Evolutionary conservation across 1,140 invertebrate species (phyloP).

Genomic region (Triops cancriformis): DNA sequence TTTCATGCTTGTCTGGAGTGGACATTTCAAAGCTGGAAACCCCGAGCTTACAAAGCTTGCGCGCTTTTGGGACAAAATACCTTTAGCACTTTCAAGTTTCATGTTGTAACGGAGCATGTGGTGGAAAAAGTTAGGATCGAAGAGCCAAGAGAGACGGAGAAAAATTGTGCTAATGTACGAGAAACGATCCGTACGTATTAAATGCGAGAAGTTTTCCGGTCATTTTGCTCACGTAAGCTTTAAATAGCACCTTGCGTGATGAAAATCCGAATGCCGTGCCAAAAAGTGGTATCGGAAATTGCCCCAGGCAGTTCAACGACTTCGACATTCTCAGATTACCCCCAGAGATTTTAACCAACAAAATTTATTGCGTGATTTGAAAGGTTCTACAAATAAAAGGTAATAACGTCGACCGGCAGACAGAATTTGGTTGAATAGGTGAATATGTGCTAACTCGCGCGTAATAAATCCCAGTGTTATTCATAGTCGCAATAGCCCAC

Average conservation of each 20-base stretch:
- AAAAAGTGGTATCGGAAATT: background rate
- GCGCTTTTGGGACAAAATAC: background rate
- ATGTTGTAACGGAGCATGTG: background rate
- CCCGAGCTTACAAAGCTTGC: background rate
- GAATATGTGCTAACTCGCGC: background rate
- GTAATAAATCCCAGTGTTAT: conserved; percentile 26
- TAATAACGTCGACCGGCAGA: background rate
- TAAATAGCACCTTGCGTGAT: background rate
- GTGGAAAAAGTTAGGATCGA: background rate
- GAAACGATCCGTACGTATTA: background rate
- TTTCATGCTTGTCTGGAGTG: background rate
- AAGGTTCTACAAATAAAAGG: background rate
- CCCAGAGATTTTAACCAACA: background rate
- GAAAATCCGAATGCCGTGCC: background rate
- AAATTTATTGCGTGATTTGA: background rate
- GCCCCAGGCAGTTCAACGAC: background rate
- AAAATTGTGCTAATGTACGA: background rate
- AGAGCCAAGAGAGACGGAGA: background rate
- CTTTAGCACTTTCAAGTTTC: background rate
- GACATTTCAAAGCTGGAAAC: background rate
- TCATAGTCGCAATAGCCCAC: conserved; percentile 39
- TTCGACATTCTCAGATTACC: background rate
- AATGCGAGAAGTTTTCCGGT: background rate
- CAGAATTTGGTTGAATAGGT: background rate
- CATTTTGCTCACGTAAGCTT: background rate